Percentiles rank a stretch among this genome's conserved stretches.
phyloP scores from a whole-genome alignment of 1,140 invertebrate species.

The Calliopsis andreniformis region DNA sequence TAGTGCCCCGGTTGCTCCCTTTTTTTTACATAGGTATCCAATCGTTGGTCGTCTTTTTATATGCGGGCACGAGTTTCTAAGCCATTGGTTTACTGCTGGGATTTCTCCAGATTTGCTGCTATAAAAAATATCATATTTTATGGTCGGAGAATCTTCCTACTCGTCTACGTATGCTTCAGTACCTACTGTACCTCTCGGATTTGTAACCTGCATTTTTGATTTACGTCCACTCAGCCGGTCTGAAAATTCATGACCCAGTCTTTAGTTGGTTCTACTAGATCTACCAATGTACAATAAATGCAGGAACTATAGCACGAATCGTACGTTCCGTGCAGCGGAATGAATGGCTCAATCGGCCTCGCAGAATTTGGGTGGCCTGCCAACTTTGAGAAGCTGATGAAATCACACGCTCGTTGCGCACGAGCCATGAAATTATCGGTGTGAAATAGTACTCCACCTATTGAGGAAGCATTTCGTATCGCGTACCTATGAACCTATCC shows the following conservation, averaged over 20 bases:
- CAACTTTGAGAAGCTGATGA: constrained; percentile 62
- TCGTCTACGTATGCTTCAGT: no score
- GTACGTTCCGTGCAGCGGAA: constrained; percentile 48
- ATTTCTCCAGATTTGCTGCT: not conserved
- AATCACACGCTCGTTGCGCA: constrained; percentile 54
- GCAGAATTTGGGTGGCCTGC: constrained; percentile 59
- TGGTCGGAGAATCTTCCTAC: not conserved
- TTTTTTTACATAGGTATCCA: not conserved
- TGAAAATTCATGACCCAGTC: no score
- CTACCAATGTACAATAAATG: constrained; percentile 30
- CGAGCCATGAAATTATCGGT: constrained; percentile 62
- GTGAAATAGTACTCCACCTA: constrained; percentile 54
- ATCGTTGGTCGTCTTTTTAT: not conserved
- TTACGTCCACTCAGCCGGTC: no score
- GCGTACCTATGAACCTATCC: constrained; percentile 49
- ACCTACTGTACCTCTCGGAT: no score
- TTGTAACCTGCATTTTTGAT: no score
- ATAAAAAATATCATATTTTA: not conserved
- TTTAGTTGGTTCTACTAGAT: no score
- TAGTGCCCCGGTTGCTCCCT: constrained; percentile 28
- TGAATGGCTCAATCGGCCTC: constrained; percentile 61
- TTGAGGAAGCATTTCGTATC: constrained; percentile 46
- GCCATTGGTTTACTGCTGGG: no score
- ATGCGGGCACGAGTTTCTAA: not conserved
- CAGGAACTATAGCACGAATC: constrained; percentile 42